A percentile compares a stretch with the other conserved stretches of the same genome.
Evolutionary conservation across 2,113 vertebrate species (phyloP).

Genomic region (Ancistrus triradiatus): DNA sequence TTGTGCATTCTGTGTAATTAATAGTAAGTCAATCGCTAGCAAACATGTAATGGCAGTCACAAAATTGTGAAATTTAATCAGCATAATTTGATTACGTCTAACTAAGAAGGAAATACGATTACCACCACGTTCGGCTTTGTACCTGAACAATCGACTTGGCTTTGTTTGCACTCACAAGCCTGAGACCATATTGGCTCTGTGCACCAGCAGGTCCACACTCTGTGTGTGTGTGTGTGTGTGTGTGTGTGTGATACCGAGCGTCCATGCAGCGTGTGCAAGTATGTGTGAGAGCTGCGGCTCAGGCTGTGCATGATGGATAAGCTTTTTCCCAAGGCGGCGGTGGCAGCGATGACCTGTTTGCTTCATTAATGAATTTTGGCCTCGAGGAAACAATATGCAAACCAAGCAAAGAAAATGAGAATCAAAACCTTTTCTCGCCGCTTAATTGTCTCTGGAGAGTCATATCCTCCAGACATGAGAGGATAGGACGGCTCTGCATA

Average conservation of each 20-base stretch:
- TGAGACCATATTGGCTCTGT: background rate
- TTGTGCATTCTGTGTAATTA: no score
- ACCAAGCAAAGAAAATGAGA: constrained; percentile 58
- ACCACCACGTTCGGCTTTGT: no score
- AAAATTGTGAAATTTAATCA: no score
- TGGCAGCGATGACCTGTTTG: constrained; percentile 59
- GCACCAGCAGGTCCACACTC: background rate
- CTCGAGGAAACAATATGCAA: constrained; percentile 64
- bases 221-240: background rate
- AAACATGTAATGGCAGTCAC: no score
- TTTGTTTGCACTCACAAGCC: no score
- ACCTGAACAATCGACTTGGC: no score
- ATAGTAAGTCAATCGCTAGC: no score
- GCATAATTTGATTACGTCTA: no score
- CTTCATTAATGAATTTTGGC: constrained; percentile 64
- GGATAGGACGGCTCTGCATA: constrained; percentile 14
- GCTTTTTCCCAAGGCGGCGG: constrained; percentile 41
- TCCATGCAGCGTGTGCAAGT: background rate
- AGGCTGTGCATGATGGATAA: constrained; percentile 45
- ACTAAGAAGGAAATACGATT: no score
- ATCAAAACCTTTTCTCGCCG: constrained; percentile 49
- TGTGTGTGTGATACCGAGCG: background rate
- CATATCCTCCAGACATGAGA: constrained; percentile 40
- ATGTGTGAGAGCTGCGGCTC: background rate
- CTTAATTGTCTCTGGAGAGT: constrained; percentile 43